Base-by-base conservation (phyloP, 2,888 invertebrate genomes). In the Calameuta idolon region DNA sequence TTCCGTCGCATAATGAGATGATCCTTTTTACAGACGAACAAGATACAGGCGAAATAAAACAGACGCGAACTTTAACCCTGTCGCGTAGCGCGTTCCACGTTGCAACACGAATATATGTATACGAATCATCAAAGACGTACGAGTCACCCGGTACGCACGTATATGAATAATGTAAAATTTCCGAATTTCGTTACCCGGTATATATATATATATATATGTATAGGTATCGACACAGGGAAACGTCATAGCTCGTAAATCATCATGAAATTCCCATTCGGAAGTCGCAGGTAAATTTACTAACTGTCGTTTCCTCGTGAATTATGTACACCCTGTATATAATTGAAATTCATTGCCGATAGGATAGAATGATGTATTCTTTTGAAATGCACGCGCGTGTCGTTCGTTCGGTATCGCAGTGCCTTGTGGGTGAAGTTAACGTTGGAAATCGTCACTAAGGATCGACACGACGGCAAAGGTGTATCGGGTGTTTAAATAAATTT, bases 141-240 rank as follows among this genome's bases (percentile, higher is more conserved):
- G 23, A 55, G 55, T 55, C 55, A 23, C 55, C 55, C 55, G 9
- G 55, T 55, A 55, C 23, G 55, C 76, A 79, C 79, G 35, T 82
- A 87, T 82, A 87, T 87, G 87, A 87, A 87, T 87, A 85, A 87
- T 86, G 85, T 82, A 87, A 77, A 76, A 78, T 76, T 79, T 77
- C 78, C 79, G 81, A 81, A 82, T 55, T 69, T 78, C 37, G 12
- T 79, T 75, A 68, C 34, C 12, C 71, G 30, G 3, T 15, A 5
- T 30, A 30, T 76, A 68, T 34, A 11, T 74, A 79, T 74, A 69
- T 15, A 5, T 30, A 30, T 76, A 37, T 33, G 4, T 74, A 79
- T 75, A 69, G 73, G 73, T 73, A 55, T 68, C 77, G 81, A 81
- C 82, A 82, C 81, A 77, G 75, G 74, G 77, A 81, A 79, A 77